Evolutionary conservation across 2,113 vertebrate species (phyloP).

Genomic region (Dicrurus megarhynchus): DNA sequence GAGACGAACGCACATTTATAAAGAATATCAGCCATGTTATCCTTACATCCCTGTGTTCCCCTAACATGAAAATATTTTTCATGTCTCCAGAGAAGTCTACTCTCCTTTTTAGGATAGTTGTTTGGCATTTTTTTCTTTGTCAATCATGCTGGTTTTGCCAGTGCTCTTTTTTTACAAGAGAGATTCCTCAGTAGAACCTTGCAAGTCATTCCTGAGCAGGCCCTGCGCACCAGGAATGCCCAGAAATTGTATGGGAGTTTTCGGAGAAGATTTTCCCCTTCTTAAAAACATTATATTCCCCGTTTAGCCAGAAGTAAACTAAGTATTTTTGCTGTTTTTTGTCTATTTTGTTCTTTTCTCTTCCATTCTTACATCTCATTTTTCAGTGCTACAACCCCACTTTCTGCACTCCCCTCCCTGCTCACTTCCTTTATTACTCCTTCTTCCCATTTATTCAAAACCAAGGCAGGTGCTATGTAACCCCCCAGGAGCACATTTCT

Average conservation of each 20-base stretch:
- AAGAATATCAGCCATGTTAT: not conserved
- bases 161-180: not conserved
- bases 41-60: not conserved
- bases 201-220: fast-evolving
- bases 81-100: not conserved
- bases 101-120: not conserved
- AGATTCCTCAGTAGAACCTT: not conserved
- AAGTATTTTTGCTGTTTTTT: not conserved
- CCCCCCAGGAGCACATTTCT: not conserved
- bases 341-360: not conserved
- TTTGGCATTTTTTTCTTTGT: not conserved
- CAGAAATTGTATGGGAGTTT: not conserved
- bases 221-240: not conserved
- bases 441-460: not conserved
- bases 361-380: not conserved
- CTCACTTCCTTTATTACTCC: not conserved
- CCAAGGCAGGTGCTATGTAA: not conserved
- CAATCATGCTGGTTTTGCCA: not conserved
- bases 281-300: not conserved
- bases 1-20: not conserved
- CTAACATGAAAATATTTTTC: not conserved
- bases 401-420: not conserved
- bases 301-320: not conserved
- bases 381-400: not conserved
- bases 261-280: not conserved